A percentile compares a stretch with the other conserved stretches of the same genome.
Evolutionary conservation across 2,888 invertebrate species (phyloP).

Genomic region (Osmoderma eremita): DNA sequence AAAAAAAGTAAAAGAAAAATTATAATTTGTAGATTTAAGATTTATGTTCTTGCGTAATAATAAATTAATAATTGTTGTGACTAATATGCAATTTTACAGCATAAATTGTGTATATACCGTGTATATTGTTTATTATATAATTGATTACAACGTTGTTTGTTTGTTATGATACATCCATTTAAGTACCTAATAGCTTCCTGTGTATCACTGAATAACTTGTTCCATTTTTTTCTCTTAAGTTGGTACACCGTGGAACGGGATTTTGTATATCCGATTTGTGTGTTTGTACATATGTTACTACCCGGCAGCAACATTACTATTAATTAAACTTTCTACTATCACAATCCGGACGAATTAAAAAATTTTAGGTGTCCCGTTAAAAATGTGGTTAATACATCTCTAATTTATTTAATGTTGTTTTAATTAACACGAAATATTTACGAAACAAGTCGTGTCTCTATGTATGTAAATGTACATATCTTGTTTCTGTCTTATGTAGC

Average conservation of each 20-base stretch:
- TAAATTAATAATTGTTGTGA: too few relatives aligned
- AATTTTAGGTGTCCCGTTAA: conserved; percentile 4
- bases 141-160: too few relatives aligned
- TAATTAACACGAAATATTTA: conserved; percentile 23
- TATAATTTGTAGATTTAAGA: too few relatives aligned
- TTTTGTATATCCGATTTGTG: neutral
- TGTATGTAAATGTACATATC: too few relatives aligned
- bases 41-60: too few relatives aligned
- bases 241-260: conserved; percentile 22
- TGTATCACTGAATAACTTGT: conserved; percentile 3
- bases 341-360: conserved; percentile 1
- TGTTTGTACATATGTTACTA: too few relatives aligned
- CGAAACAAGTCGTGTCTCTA: conserved; percentile 12
- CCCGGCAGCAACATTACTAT: neutral
- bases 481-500: neutral
- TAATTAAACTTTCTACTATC: conserved; percentile 13
- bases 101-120: too few relatives aligned
- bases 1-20: too few relatives aligned
- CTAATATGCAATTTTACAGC: too few relatives aligned
- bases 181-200: neutral
- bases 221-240: conserved; percentile 9
- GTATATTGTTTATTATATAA: too few relatives aligned
- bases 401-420: conserved; percentile 27
- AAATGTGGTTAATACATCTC: conserved; percentile 20
- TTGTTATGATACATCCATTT: neutral